A percentile compares a stretch with the other conserved stretches of the same genome.
Evolutionary conservation across 1,140 invertebrate species (phyloP).

Genomic region (Tachypleus tridentatus): DNA sequence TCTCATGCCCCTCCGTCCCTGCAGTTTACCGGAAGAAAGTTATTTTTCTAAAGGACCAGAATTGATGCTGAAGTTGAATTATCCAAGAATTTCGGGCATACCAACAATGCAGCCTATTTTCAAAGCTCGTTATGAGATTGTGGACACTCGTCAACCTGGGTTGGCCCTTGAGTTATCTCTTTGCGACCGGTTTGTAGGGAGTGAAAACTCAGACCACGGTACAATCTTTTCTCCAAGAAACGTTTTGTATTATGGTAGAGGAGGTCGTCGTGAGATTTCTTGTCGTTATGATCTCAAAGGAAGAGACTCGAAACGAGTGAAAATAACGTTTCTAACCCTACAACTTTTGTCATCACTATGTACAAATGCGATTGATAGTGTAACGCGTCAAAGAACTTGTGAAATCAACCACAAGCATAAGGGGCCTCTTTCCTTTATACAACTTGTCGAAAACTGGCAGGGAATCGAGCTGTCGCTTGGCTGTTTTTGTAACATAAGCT

Average conservation of each 20-base stretch:
- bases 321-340: conserved; percentile 15
- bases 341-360: conserved; percentile 14
- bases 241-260: conserved; percentile 24
- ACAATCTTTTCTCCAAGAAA: conserved; percentile 20
- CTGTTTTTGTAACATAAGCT: conserved; percentile 58
- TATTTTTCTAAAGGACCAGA: conserved; percentile 23
- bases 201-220: conserved; percentile 17
- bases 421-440: neutral
- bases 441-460: conserved; percentile 9
- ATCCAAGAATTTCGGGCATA: conserved; percentile 18
- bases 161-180: conserved; percentile 12
- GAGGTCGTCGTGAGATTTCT: conserved; percentile 21
- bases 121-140: conserved; percentile 22
- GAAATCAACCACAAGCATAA: neutral
- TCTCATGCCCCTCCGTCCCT: conserved; percentile 22
- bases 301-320: conserved; percentile 15
- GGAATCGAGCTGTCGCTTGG: conserved; percentile 39
- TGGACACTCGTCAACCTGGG: conserved; percentile 23
- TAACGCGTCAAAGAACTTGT: neutral
- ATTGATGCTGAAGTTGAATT: conserved; percentile 20
- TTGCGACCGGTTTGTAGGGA: conserved; percentile 22
- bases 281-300: conserved; percentile 24
- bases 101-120: conserved; percentile 16
- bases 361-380: conserved; percentile 7
- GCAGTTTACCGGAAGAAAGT: conserved; percentile 24